These are phyloP conservation scores for Spea hammondii DNA, from an alignment of 2,797 vertebrate genomes.

Conservation along the genomic window DNA sequence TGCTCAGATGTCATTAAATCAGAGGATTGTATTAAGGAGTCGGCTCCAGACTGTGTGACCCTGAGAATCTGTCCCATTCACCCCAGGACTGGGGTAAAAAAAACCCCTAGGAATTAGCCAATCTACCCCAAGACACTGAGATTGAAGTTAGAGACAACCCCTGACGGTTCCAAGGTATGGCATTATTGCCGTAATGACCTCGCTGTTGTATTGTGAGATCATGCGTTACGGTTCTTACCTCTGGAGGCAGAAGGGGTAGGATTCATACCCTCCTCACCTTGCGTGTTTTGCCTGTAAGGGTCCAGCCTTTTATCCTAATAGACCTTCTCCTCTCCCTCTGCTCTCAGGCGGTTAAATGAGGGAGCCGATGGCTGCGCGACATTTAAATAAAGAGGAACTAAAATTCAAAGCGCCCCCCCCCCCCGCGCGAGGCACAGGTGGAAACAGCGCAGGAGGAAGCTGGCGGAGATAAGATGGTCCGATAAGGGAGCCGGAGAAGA, in stretches of 20 bases:
- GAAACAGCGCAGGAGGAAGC: conserved; percentile 11
- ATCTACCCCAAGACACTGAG: too few relatives aligned
- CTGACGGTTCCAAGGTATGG: too few relatives aligned
- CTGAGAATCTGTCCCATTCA: too few relatives aligned
- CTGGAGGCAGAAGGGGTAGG: conserved; percentile 28
- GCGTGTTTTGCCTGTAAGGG: conserved; percentile 34
- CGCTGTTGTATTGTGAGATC: too few relatives aligned
- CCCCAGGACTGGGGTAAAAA: too few relatives aligned
- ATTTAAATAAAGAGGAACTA: conserved; percentile 43
- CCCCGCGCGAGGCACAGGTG: conserved; percentile 23
- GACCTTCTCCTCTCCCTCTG: not conserved
- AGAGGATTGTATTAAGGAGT: too few relatives aligned
- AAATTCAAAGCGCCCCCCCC: not conserved
- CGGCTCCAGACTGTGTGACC: too few relatives aligned
- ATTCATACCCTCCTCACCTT: conserved; percentile 34
- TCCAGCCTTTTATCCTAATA: conserved; percentile 26
- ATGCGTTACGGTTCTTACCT: conserved; percentile 14
- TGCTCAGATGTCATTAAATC: too few relatives aligned
- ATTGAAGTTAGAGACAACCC: too few relatives aligned
- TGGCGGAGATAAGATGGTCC: not conserved
- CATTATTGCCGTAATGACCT: too few relatives aligned
- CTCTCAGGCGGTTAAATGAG: conserved; percentile 2
- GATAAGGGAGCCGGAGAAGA: not conserved
- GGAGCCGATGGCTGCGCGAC: not conserved
- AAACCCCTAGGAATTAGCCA: too few relatives aligned